These are phyloP conservation scores for Drosophila biarmipes DNA, from an alignment of 1,140 invertebrate genomes.

Conservation along the genomic window DNA sequence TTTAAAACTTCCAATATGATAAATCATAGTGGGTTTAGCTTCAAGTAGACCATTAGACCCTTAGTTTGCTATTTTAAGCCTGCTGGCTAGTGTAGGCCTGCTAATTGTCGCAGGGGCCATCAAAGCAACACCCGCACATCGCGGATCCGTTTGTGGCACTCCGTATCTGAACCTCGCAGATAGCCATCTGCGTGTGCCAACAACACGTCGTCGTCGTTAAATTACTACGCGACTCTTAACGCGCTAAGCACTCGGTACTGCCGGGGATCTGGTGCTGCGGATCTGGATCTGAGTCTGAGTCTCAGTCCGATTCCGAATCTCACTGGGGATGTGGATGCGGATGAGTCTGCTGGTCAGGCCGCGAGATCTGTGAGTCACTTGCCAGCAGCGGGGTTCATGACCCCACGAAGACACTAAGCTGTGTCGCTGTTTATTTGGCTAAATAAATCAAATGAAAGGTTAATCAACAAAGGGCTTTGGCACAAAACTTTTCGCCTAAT, in stretches of 20 bases:
- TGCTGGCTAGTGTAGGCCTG: conserved; percentile 34
- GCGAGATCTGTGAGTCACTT: conserved; percentile 30
- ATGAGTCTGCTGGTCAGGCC: conserved; percentile 26
- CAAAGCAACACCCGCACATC: conserved; percentile 73
- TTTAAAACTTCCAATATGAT: no score
- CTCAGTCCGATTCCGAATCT: background rate
- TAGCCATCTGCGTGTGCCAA: conserved; percentile 68
- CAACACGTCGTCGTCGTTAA: conserved; percentile 80
- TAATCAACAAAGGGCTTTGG: conserved; percentile 71
- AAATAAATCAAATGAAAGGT: conserved; percentile 82
- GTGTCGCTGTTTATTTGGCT: conserved; percentile 61
- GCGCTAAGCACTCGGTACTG: conserved; percentile 66
- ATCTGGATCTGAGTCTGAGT: conserved; percentile 10
- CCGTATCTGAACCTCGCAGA: conserved; percentile 63
- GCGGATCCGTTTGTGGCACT: conserved; percentile 33
- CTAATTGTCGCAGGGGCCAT: conserved; percentile 63
- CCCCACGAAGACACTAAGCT: conserved; percentile 41
- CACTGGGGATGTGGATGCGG: conserved; percentile 15
- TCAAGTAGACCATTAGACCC: background rate
- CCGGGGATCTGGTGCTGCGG: conserved; percentile 1
- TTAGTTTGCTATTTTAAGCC: background rate
- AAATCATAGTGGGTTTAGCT: background rate
- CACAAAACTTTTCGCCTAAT: conserved; percentile 75
- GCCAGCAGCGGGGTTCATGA: conserved; percentile 59
- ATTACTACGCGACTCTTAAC: conserved; percentile 77